phyloP scores from a whole-genome alignment of 2,113 vertebrate species.

The Alethe diademata region DNA sequence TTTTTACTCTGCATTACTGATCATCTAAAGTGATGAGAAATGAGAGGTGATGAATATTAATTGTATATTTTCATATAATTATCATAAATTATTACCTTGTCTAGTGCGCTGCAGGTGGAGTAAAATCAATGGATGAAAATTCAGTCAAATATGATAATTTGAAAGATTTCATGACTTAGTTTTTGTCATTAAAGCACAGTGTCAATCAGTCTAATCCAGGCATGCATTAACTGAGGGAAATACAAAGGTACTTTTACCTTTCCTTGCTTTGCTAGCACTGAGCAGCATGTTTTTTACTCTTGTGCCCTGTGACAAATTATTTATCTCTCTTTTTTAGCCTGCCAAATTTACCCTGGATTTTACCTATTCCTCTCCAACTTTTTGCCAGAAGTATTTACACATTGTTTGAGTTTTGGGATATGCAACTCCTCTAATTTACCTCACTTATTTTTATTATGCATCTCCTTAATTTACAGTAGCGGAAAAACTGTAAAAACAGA shows the following conservation, averaged over 20 bases:
- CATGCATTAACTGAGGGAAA: neutral
- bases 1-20: slow-evolving; percentile 88
- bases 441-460: neutral
- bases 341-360: neutral
- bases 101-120: slow-evolving; percentile 77
- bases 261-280: neutral
- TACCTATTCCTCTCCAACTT: neutral
- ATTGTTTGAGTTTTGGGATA: neutral
- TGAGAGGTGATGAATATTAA: slow-evolving; percentile 88
- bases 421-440: neutral
- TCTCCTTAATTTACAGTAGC: neutral
- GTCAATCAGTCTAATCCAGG: slow-evolving; percentile 40
- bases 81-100: slow-evolving; percentile 89
- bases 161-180: slow-evolving; percentile 65
- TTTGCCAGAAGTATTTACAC: neutral
- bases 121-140: slow-evolving; percentile 70
- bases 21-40: slow-evolving; percentile 86
- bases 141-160: slow-evolving; percentile 75
- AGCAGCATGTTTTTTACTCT: neutral
- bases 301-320: neutral
- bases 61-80: slow-evolving; percentile 88
- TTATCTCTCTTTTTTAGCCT: neutral
- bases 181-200: slow-evolving; percentile 37
- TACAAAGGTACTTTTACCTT: neutral
- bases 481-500: neutral